These are phyloP conservation scores for Chymomyza amoena DNA, from an alignment of 2,888 invertebrate genomes.

Conservation along the genomic window DNA sequence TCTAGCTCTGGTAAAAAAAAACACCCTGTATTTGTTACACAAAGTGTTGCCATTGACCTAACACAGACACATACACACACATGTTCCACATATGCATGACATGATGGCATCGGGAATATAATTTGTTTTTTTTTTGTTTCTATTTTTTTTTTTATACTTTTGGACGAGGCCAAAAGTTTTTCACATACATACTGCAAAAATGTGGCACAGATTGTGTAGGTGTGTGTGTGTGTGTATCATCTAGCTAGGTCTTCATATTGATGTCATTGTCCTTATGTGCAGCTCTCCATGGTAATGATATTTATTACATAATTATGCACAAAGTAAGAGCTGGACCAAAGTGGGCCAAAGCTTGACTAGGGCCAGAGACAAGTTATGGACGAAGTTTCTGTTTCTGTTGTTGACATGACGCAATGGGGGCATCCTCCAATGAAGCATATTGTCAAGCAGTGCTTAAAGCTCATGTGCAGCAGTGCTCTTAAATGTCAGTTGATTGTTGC, in stretches of 20 bases:
- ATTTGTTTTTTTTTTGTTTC: not conserved
- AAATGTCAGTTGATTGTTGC: constrained; percentile 4
- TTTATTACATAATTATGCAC: constrained; percentile 69
- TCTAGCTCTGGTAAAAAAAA: not conserved
- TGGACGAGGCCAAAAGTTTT: constrained; percentile 5
- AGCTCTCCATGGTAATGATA: constrained; percentile 56
- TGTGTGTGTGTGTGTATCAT: not conserved
- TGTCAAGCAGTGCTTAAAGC: not conserved
- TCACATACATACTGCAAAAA: not conserved
- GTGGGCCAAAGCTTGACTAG: no score
- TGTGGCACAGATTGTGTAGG: not conserved
- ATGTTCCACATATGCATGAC: constrained; percentile 25
- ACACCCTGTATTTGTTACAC: not conserved
- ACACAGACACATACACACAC: constrained; percentile 22
- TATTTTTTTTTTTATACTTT: constrained; percentile 14
- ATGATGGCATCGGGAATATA: constrained; percentile 23
- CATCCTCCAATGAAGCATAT: not conserved
- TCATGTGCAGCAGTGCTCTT: not conserved
- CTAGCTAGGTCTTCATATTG: not conserved
- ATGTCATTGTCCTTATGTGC: constrained; percentile 13
- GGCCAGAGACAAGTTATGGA: not conserved
- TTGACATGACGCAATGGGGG: not conserved
- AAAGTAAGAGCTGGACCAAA: constrained; percentile 28
- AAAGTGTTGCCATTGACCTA: constrained; percentile 39
- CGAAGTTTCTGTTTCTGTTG: not conserved